Evolutionary conservation across 2,113 vertebrate species (phyloP).

Genomic region (Lophotis ruficrista): DNA sequence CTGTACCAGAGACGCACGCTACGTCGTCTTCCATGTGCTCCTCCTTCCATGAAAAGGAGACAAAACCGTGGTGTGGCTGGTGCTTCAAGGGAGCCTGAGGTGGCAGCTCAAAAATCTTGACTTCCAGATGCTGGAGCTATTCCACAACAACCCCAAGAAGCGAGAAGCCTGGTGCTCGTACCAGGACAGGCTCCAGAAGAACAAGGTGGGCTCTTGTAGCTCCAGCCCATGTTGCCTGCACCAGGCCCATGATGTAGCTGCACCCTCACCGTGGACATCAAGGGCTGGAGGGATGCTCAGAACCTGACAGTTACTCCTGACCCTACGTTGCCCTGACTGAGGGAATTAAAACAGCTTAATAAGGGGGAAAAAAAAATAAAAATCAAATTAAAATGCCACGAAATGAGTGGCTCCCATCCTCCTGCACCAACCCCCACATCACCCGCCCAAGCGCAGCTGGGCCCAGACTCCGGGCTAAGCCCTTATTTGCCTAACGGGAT

Average conservation of each 20-base stretch:
- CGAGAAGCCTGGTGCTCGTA: accelerated
- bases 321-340: not conserved
- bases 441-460: not conserved
- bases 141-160: not conserved
- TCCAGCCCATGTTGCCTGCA: not conserved
- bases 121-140: not conserved
- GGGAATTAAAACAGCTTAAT: not conserved
- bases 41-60: too few species aligned
- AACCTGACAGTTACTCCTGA: not conserved
- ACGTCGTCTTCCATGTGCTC: too few species aligned
- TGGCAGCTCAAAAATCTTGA: not conserved
- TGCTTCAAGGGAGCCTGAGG: not conserved
- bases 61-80: too few species aligned
- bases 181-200: not conserved
- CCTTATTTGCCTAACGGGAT: not conserved
- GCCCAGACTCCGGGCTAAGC: not conserved
- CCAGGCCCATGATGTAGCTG: too few species aligned
- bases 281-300: not conserved
- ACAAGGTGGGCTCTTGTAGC: not conserved
- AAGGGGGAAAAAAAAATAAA: not conserved
- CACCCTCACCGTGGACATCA: too few species aligned
- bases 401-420: not conserved
- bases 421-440: not conserved
- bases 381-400: not conserved
- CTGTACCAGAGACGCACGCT: too few species aligned